Conservation (phyloP, 2,797 vertebrate genomes). For the Siniperca undulata region DNA sequence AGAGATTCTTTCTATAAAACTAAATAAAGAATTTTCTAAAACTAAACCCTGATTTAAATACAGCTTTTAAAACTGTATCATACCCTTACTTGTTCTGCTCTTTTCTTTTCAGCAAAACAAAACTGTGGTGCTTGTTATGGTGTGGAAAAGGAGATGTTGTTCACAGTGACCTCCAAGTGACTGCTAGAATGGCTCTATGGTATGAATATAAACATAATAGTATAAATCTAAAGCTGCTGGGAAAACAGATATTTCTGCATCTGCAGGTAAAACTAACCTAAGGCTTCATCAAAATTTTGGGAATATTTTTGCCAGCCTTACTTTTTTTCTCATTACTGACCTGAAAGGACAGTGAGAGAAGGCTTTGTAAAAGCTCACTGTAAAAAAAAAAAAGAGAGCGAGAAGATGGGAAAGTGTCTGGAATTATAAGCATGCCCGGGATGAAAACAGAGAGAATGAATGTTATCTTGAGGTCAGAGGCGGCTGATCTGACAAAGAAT, state of each 20-base stretch:
- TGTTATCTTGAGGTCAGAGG: slow-evolving; percentile 71
- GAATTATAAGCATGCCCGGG: slow-evolving; percentile 58
- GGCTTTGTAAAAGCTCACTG: slow-evolving; percentile 29
- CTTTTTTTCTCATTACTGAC: slow-evolving; percentile 57
- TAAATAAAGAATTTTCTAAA: slow-evolving; percentile 42
- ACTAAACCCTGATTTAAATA: slow-evolving; percentile 37
- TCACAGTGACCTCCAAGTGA: slow-evolving; percentile 52
- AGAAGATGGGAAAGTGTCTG: slow-evolving; percentile 47
- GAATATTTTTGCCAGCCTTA: slow-evolving; percentile 34
- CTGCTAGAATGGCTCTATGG: slow-evolving; percentile 46
- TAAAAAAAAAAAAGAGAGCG: slow-evolving; percentile 11
- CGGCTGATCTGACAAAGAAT: slow-evolving; percentile 55
- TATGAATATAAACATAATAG: slow-evolving; percentile 62
- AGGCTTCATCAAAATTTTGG: slow-evolving; percentile 45
- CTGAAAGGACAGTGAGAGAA: slow-evolving; percentile 43
- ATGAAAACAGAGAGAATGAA: slow-evolving; percentile 50
- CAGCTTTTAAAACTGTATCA: slow-evolving; percentile 34
- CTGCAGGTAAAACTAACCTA: slow-evolving; percentile 32
- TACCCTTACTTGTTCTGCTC: slow-evolving; percentile 29
- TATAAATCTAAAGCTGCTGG: slow-evolving; percentile 42
- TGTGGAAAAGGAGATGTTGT: slow-evolving; percentile 26
- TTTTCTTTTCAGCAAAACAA: slow-evolving; percentile 49
- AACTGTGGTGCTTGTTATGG: slow-evolving; percentile 8
- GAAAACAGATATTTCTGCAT: slow-evolving; percentile 24
- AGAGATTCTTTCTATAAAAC: slow-evolving; percentile 21